phyloP scores from a whole-genome alignment of 1,140 invertebrate species.

The Drosophila mojavensis region DNA sequence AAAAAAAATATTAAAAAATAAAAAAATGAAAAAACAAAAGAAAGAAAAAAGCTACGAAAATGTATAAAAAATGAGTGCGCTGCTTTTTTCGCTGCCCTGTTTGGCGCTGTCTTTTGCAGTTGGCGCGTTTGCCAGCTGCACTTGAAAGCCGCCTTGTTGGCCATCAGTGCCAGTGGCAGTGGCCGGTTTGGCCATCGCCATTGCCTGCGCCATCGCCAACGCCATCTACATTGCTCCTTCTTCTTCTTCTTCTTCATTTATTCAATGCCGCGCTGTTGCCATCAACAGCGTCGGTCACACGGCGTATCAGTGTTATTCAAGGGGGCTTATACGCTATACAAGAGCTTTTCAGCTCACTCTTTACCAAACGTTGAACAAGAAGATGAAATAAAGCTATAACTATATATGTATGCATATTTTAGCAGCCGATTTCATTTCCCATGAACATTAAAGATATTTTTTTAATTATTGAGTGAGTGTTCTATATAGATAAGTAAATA shows the following conservation, averaged over 20 bases:
- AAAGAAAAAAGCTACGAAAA: neutral
- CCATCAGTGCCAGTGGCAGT: slow-evolving; percentile 49
- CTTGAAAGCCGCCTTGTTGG: slow-evolving; percentile 69
- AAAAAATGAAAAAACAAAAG: neutral
- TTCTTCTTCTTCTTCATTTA: slow-evolving; percentile 66
- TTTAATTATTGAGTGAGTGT: neutral
- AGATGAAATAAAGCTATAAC: slow-evolving; percentile 25
- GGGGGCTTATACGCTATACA: slow-evolving; percentile 46
- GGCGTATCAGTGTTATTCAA: slow-evolving; percentile 70
- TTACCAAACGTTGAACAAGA: slow-evolving; percentile 12
- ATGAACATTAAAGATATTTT: neutral
- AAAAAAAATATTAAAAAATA: neutral
- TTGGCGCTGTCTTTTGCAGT: slow-evolving; percentile 76
- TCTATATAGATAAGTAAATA: no score
- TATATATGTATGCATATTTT: slow-evolving; percentile 7
- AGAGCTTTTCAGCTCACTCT: slow-evolving; percentile 55
- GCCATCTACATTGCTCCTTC: slow-evolving; percentile 43
- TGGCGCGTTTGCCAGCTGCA: slow-evolving; percentile 65
- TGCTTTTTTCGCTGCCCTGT: slow-evolving; percentile 49
- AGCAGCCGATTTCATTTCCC: slow-evolving; percentile 23
- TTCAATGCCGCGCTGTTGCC: slow-evolving; percentile 59
- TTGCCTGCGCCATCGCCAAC: slow-evolving; percentile 2
- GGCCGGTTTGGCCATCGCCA: slow-evolving; percentile 40
- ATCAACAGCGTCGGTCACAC: slow-evolving; percentile 61
- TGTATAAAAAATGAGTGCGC: slow-evolving; percentile 52